These are phyloP conservation scores for Anagyrus pseudococci DNA, from an alignment of 2,888 invertebrate genomes.

Conservation along the genomic window DNA sequence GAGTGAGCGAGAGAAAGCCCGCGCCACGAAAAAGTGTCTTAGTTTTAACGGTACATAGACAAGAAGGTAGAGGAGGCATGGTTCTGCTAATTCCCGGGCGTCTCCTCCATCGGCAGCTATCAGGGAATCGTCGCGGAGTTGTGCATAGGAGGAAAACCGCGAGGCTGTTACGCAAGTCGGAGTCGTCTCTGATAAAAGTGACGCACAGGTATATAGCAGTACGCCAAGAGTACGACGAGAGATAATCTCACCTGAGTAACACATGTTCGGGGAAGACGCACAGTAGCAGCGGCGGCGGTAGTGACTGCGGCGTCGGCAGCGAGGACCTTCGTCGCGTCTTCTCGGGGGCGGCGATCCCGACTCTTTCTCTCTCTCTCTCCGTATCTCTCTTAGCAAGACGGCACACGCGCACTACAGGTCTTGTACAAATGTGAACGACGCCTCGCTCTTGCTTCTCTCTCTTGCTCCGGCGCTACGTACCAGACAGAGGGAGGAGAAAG, in stretches of 20 bases:
- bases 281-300: too few relatives aligned
- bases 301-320: too few relatives aligned
- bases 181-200: not conserved
- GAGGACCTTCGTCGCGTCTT: too few relatives aligned
- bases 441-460: too few relatives aligned
- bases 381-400: not conserved
- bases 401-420: not conserved
- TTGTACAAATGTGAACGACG: not conserved
- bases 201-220: not conserved
- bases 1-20: not conserved
- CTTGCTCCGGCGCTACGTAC: too few relatives aligned
- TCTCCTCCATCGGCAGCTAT: not conserved
- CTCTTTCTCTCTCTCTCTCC: not conserved
- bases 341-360: not conserved
- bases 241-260: slow-evolving; percentile 2
- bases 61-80: too few relatives aligned
- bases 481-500: too few relatives aligned
- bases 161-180: not conserved
- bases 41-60: not conserved
- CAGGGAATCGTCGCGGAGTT: not conserved
- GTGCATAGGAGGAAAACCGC: not conserved
- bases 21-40: not conserved
- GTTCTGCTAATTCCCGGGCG: too few relatives aligned
- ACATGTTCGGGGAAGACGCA: slow-evolving; percentile 1
- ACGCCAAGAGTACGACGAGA: not conserved